These are phyloP conservation scores for Ctenomys sociabilis DNA, from an alignment of 2,113 vertebrate genomes.

Conservation along the genomic window DNA sequence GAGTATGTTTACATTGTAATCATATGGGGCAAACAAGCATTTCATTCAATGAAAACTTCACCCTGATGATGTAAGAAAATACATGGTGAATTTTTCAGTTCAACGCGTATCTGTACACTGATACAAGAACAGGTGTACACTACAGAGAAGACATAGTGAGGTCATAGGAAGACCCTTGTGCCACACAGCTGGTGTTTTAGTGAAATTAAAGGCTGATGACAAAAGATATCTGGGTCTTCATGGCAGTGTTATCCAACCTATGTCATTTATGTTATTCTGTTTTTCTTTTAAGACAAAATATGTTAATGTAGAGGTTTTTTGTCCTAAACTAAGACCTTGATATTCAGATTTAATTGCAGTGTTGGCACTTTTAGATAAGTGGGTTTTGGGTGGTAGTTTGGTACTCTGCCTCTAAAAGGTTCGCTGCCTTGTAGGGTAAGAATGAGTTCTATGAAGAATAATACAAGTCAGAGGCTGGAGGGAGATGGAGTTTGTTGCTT, in stretches of 20 bases:
- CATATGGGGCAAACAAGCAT: not conserved
- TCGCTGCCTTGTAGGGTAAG: not conserved
- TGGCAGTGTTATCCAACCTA: not conserved
- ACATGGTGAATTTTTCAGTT: not conserved
- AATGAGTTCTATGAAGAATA: not conserved
- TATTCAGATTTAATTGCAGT: not conserved
- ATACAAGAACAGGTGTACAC: constrained; percentile 14
- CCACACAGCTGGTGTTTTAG: not conserved
- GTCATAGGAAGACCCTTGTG: not conserved
- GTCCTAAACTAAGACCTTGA: not conserved
- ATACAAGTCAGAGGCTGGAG: not conserved
- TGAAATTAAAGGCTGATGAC: not conserved
- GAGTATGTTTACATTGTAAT: not conserved
- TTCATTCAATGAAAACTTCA: constrained; percentile 23
- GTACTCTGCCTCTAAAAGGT: not conserved
- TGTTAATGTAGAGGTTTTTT: not conserved
- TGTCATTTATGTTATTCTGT: not conserved
- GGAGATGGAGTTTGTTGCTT: not conserved
- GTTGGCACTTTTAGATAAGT: not conserved
- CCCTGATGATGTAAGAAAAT: constrained; percentile 31
- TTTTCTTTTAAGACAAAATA: not conserved
- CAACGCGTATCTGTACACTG: not conserved
- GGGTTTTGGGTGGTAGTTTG: not conserved
- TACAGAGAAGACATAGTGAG: not conserved
- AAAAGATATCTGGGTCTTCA: not conserved